A percentile compares a stretch with the other conserved stretches of the same genome.
Conservation (phyloP, 2,888 invertebrate genomes). For the Melanargia galathea region DNA sequence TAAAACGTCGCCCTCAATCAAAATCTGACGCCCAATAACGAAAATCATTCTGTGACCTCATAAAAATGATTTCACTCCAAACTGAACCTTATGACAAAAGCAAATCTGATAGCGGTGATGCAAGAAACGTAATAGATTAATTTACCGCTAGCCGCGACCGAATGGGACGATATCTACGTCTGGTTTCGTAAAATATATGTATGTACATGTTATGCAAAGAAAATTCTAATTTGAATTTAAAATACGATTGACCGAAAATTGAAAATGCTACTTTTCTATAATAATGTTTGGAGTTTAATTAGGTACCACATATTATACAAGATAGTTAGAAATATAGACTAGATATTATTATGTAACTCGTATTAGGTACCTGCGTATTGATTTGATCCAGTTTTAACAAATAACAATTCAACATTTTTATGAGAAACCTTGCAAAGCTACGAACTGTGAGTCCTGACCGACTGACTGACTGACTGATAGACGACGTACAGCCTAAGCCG, state of each 20-base stretch:
- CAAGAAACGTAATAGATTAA: slow-evolving; percentile 14
- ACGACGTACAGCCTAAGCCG: no score
- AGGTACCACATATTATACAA: no score
- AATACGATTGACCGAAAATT: neutral
- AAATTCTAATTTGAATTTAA: neutral
- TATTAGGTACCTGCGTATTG: no score
- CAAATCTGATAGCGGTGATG: neutral
- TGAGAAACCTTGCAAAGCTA: no score
- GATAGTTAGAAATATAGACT: no score
- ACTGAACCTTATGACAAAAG: slow-evolving; percentile 7
- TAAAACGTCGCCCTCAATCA: neutral
- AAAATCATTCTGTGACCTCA: slow-evolving; percentile 9
- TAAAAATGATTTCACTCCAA: neutral
- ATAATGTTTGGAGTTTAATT: no score
- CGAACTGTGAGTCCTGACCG: no score
- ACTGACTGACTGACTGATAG: no score
- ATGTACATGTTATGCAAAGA: no score
- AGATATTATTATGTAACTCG: no score
- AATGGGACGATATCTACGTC: slow-evolving; percentile 30
- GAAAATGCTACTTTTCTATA: neutral
- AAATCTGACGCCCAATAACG: neutral
- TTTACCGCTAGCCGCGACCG: slow-evolving; percentile 35
- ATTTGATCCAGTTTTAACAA: no score
- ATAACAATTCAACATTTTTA: no score
- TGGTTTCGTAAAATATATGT: slow-evolving; percentile 10